Percentiles rank a stretch among this genome's conserved stretches.
phyloP scores from a whole-genome alignment of 2,888 invertebrate genomes.

The Spialia ferax region DNA sequence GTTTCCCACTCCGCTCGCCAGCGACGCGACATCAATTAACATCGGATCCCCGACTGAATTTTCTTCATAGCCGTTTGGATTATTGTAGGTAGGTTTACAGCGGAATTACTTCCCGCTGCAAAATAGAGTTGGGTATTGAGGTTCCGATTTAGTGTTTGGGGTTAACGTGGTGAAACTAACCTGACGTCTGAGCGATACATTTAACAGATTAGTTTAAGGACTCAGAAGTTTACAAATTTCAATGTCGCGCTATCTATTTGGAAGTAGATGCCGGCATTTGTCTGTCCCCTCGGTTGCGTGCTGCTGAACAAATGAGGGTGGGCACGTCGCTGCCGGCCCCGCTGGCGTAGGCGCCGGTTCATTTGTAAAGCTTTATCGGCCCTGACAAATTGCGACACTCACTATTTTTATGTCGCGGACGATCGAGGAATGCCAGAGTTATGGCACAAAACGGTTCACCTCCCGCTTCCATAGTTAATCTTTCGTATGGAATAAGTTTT shows the following conservation, averaged over 20 bases:
- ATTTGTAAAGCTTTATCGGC: slow-evolving; percentile 81
- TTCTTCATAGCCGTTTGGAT: slow-evolving; percentile 74
- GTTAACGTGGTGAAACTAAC: slow-evolving; percentile 28
- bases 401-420: slow-evolving; percentile 73
- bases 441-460: slow-evolving; percentile 53
- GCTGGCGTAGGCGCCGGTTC: slow-evolving; percentile 72
- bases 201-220: slow-evolving; percentile 33
- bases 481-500: slow-evolving; percentile 46
- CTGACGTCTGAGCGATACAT: slow-evolving; percentile 37
- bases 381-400: slow-evolving; percentile 75
- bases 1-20: slow-evolving; percentile 79
- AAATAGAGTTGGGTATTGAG: slow-evolving; percentile 55
- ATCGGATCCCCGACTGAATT: slow-evolving; percentile 78
- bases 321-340: slow-evolving; percentile 61
- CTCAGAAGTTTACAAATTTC: slow-evolving; percentile 54
- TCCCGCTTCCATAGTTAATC: slow-evolving; percentile 49
- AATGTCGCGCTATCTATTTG: slow-evolving; percentile 63
- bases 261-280: slow-evolving; percentile 63
- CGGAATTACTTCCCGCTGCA: slow-evolving; percentile 61
- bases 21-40: slow-evolving; percentile 85
- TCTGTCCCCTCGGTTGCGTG: slow-evolving; percentile 73
- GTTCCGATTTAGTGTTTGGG: slow-evolving; percentile 53
- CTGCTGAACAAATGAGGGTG: slow-evolving; percentile 70
- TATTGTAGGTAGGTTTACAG: slow-evolving; percentile 74
- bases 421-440: slow-evolving; percentile 65